These are phyloP conservation scores for Bufo gargarizans DNA, from an alignment of 2,113 vertebrate species.

Conservation along the genomic window DNA sequence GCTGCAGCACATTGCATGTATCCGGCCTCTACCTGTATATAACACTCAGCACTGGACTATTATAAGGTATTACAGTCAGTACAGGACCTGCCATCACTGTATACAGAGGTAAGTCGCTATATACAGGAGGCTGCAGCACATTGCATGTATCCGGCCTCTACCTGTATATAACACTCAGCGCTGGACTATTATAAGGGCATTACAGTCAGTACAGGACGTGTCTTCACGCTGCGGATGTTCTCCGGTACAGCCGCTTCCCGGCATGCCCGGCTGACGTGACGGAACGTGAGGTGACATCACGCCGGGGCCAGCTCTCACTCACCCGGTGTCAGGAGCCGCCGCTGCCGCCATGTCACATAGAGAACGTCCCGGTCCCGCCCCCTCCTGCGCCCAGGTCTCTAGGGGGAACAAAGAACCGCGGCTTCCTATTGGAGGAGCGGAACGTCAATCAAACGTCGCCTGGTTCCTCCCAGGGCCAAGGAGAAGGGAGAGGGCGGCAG, in stretches of 20 bases:
- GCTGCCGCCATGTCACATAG: conserved; percentile 48
- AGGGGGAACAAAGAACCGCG: neutral
- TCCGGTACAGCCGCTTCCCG: neutral
- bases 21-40: too few species aligned
- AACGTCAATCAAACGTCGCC: neutral
- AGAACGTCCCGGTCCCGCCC: conserved; percentile 37
- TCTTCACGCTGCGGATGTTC: neutral
- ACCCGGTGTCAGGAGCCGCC: conserved; percentile 37
- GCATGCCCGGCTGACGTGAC: neutral
- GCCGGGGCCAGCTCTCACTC: neutral
- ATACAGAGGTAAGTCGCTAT: neutral
- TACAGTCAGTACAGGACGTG: neutral
- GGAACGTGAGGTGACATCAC: conserved; percentile 10
- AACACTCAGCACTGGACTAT: too few species aligned
- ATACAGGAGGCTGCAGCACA: neutral
- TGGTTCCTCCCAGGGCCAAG: neutral
- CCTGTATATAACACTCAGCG: neutral
- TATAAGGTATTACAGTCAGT: neutral
- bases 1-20: too few species aligned
- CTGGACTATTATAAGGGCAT: neutral
- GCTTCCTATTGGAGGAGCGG: neutral
- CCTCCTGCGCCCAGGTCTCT: conserved; percentile 20
- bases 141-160: neutral
- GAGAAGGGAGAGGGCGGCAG: conserved; percentile 18
- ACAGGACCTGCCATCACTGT: neutral